Evolutionary conservation across 1,140 invertebrate genomes (phyloP), one percentile per base, ranked within the genome.

Genomic region (Heliothis virescens): DNA sequence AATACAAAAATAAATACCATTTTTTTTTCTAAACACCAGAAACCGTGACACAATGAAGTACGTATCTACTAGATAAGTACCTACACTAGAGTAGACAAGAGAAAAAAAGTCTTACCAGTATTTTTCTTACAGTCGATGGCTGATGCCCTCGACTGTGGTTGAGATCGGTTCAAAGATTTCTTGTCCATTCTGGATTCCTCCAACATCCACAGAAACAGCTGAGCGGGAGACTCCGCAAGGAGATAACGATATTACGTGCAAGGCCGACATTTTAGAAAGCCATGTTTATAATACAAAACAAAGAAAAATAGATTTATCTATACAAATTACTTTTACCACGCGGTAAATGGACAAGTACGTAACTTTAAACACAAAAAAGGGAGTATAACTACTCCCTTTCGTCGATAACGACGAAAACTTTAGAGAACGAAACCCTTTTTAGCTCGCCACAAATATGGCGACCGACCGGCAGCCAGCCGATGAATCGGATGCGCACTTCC

Each of bases 221-320:
- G 83, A 91, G 93, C 92, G 92, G 92, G 91, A 87, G 84, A 90
- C 96, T 97, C 96, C 97, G 95, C 95, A 95, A 95, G 96, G 96
- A 97, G 96, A 96, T 95, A 95, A 94, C 91, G 95, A 95, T 92
- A 90, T 90, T 95, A 95, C 94, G 93, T 96, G 96, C 95, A 96
- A 92, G 91, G 94, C 94, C 96, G 95, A 97, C 97, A 97, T 97
- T 95, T 97, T 96, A 97, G 96, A 96, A 97, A 97, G 96, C 97
- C 97, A 97, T 97, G 96, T 96, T 97, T 97, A 95, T 95, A 89
- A 93, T 93, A 91, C 90, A 90, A 92, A 91, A 95, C 91, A 93
- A 94, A 94, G 92, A 95, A 95, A 96, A 96, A 95, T 93, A 83
- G 79, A 69, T 85, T 84, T 86, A 87, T 82, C 79, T 88, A 77